A percentile compares a stretch with the other conserved stretches of the same genome.
phyloP scores from a whole-genome alignment of 2,888 invertebrate genomes.

The Eueremaeus valkanovi region DNA sequence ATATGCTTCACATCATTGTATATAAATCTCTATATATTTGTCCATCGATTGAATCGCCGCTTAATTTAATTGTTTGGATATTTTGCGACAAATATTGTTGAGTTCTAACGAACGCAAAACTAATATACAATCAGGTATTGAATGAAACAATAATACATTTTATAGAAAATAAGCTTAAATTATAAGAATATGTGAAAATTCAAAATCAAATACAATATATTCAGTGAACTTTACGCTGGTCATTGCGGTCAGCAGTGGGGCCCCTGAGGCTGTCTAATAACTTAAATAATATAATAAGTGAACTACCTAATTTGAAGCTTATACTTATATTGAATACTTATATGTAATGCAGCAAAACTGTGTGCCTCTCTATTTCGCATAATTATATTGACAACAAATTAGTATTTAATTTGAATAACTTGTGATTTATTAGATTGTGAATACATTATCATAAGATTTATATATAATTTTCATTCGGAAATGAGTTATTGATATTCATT shows the following conservation, averaged over 20 bases:
- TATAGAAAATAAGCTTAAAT: neutral
- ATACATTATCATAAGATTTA: neutral
- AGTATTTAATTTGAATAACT: neutral
- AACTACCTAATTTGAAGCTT: neutral
- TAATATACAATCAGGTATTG: constrained; percentile 20
- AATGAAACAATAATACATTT: constrained; percentile 4
- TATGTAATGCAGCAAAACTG: constrained; percentile 5
- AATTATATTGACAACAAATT: neutral
- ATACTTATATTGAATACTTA: neutral
- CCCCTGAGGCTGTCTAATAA: too few relatives aligned
- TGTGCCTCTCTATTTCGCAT: neutral
- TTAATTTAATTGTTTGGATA: constrained; percentile 4
- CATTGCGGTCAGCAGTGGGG: too few relatives aligned
- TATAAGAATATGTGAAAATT: neutral
- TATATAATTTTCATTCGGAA: neutral
- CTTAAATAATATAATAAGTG: too few relatives aligned
- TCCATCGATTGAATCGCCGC: neutral
- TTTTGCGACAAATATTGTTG: constrained; percentile 18
- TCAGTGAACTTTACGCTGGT: too few relatives aligned
- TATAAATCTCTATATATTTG: neutral
- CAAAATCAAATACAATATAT: neutral
- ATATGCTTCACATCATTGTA: neutral
- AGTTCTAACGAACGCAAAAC: constrained; percentile 23
- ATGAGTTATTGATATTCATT: neutral
- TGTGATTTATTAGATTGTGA: constrained; percentile 3